Evolutionary conservation across 2,888 invertebrate species (phyloP).

Genomic region (Orthosia cruda): DNA sequence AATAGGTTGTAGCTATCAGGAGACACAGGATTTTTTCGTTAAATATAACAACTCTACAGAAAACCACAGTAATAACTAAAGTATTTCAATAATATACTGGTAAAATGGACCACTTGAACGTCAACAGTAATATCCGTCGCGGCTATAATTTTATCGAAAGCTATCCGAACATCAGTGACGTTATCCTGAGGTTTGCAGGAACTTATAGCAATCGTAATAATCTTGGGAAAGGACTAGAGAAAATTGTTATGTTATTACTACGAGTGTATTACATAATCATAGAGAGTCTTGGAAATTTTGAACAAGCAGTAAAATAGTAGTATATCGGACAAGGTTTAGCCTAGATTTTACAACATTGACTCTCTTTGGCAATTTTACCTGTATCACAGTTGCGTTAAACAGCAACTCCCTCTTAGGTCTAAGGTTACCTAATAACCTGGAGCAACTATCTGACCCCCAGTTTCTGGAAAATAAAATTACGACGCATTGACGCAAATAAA

Average conservation of each 20-base stretch:
- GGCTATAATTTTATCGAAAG: slow-evolving; percentile 49
- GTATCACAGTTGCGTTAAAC: too few relatives aligned
- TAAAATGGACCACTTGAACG: slow-evolving; percentile 16
- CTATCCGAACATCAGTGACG: neutral
- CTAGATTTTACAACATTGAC: neutral
- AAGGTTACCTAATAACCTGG: too few relatives aligned
- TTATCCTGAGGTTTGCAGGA: slow-evolving; percentile 33
- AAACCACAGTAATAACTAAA: neutral
- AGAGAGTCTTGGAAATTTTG: neutral
- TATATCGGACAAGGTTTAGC: neutral
- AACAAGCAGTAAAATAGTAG: neutral
- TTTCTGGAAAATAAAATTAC: too few relatives aligned
- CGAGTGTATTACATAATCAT: slow-evolving; percentile 4
- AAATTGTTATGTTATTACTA: slow-evolving; percentile 15
- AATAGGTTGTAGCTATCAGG: too few relatives aligned
- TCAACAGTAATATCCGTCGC: slow-evolving; percentile 53
- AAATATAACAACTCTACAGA: too few relatives aligned
- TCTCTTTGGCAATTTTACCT: too few relatives aligned
- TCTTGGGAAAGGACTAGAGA: slow-evolving; percentile 14
- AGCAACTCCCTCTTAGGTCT: too few relatives aligned
- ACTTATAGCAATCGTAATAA: slow-evolving; percentile 26
- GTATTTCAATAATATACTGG: slow-evolving; percentile 27
- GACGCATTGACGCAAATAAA: too few relatives aligned
- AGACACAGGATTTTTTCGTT: too few relatives aligned
- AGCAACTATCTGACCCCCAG: too few relatives aligned